A percentile compares a stretch with the other conserved stretches of the same genome.
These are phyloP conservation scores for Sorex araneus DNA, from an alignment of 2,113 vertebrate genomes.

Conservation along the genomic window DNA sequence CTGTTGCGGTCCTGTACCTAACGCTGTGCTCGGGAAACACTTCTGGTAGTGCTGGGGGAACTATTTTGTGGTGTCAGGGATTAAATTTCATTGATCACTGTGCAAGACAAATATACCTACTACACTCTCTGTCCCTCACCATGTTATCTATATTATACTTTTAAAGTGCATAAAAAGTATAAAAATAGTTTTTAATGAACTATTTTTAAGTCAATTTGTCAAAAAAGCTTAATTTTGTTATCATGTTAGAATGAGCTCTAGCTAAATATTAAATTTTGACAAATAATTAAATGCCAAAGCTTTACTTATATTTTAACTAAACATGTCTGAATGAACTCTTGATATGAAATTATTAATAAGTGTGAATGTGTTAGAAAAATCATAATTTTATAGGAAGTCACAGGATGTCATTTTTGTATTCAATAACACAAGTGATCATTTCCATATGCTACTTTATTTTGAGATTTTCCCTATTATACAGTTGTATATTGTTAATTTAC, in stretches of 20 bases:
- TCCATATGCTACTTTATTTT: background rate
- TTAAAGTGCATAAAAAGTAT: background rate
- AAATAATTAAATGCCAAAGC: background rate
- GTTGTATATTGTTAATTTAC: background rate
- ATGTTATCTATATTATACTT: background rate
- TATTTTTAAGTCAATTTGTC: slow-evolving; percentile 3
- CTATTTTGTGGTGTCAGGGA: too few relatives aligned
- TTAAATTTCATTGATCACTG: too few relatives aligned
- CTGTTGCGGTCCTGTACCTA: too few relatives aligned
- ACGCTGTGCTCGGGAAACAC: too few relatives aligned
- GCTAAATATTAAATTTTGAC: background rate
- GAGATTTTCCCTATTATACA: background rate
- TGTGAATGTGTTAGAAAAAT: slow-evolving; percentile 12
- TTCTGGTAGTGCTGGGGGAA: too few relatives aligned
- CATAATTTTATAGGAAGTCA: background rate
- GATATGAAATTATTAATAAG: background rate
- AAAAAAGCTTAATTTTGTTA: slow-evolving; percentile 17
- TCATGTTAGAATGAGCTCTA: background rate
- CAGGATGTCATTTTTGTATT: background rate
- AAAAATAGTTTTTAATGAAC: background rate
- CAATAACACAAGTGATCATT: background rate
- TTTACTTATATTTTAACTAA: background rate
- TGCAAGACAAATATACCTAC: too few relatives aligned
- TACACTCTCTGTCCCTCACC: too few relatives aligned
- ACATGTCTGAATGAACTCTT: background rate